Conservation (phyloP, 2,113 vertebrate genomes). For the Rhombomys opimus region DNA sequence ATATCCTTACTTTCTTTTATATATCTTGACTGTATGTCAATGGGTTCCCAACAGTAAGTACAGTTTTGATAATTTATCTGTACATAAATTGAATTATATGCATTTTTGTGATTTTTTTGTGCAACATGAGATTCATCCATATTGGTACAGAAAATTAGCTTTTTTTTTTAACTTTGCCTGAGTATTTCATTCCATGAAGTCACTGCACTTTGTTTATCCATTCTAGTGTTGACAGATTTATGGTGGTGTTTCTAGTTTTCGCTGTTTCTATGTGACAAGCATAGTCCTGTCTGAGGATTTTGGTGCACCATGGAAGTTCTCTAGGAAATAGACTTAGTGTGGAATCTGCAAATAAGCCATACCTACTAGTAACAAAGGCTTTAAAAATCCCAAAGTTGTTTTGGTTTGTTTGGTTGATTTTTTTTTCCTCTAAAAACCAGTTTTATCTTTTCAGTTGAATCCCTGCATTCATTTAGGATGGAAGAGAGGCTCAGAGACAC, state of each 20-base stretch:
- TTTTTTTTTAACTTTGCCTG: neutral
- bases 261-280: neutral
- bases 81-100: neutral
- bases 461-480: neutral
- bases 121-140: neutral
- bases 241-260: conserved; percentile 18
- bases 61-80: neutral
- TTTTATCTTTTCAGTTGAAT: neutral
- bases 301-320: neutral
- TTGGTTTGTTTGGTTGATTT: too few relatives aligned
- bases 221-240: neutral
- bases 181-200: neutral
- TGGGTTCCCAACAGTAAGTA: neutral
- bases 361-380: neutral
- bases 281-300: neutral
- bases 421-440: neutral
- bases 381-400: neutral
- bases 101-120: neutral
- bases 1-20: neutral
- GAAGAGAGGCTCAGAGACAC: neutral
- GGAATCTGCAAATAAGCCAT: neutral
- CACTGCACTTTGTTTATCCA: neutral
- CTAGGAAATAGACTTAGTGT: neutral
- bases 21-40: neutral
- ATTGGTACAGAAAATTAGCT: neutral